Evolutionary conservation across 2,113 vertebrate genomes (phyloP), one percentile per base, ranked within the genome.

Genomic region (Orycteropus afer): DNA sequence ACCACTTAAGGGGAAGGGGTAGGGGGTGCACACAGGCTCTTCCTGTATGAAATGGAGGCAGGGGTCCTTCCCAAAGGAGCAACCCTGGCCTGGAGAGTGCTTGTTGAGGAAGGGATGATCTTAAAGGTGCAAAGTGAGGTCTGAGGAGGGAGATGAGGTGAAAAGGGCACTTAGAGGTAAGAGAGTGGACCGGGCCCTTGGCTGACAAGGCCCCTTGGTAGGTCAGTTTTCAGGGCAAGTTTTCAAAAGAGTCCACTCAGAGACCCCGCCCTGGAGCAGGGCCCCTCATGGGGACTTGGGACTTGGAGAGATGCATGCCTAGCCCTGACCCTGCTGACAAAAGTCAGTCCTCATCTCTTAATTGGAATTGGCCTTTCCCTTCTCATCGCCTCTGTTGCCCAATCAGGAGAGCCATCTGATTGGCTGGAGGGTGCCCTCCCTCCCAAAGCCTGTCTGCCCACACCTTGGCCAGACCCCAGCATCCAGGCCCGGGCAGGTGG

Each of bases 1-100:
- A 42, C 12, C 91, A 22, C 32, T 29, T 23, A 20, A 47, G 51
- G 34, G 73, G 3, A 0, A 0, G n/a, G 42, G 59, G 89, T 27
- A 67, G 78, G 63, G 37, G 8, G 8, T 6, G 0, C 15, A 17
- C n/a, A 37, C 3, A 0, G 87, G 53, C 63, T 76, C 47, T 57
- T 90, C 78, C 90, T 49, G 18, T 32, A 29, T 12, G 51, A 95
- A 95, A n/a, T 7, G 14, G 73, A 57, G 74, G 78, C 79, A 53
- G 23, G 2, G 9, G 55, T 40, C 83, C 65, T 13, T 20, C 45
- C 57, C 83, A 8, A 1, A 79, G 86, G 57, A 40, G 61, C 67
- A 15, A 13, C 23, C 79, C 57, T 14, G 47, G 10, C 37, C 84
- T 37, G 2, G 9, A 55, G 18, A 42, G 63, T 1, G 4, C 37